Evolutionary conservation across 2,113 vertebrate genomes (phyloP).

Genomic region (Progne subis): DNA sequence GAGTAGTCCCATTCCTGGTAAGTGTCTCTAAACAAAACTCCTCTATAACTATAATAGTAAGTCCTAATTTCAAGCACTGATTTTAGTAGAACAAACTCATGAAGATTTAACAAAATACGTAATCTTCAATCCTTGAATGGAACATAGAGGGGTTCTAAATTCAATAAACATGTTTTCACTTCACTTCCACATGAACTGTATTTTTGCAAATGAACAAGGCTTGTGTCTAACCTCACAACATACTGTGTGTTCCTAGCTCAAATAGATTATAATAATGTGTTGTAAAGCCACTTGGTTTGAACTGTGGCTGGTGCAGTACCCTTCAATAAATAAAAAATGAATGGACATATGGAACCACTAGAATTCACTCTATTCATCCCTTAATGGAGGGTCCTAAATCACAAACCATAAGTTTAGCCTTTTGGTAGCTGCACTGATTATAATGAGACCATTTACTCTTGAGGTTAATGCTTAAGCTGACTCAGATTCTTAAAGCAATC

Average conservation of each 20-base stretch:
- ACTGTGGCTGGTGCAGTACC: neutral
- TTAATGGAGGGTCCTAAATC: constrained; percentile 31
- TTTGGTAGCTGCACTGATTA: constrained; percentile 38
- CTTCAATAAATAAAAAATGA: constrained; percentile 34
- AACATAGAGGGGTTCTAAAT: neutral
- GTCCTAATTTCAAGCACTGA: neutral
- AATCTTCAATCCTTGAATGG: neutral
- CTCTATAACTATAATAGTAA: neutral
- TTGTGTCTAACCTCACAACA: neutral
- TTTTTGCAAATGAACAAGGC: neutral
- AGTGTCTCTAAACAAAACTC: neutral
- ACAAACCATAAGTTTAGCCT: neutral
- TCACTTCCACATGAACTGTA: neutral
- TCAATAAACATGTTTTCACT: neutral
- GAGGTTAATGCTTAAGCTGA: constrained; percentile 33
- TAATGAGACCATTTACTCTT: constrained; percentile 49
- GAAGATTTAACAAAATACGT: neutral
- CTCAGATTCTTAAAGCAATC: constrained; percentile 24
- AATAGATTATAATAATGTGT: neutral
- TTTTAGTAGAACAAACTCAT: neutral
- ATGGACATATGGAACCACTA: constrained; percentile 47
- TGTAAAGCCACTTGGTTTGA: constrained; percentile 3
- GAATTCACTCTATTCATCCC: constrained; percentile 14
- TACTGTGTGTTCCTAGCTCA: neutral
- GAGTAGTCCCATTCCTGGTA: neutral